These are phyloP conservation scores for Mus spretus DNA, from an alignment of 2,797 vertebrate genomes.

Conservation along the genomic window DNA sequence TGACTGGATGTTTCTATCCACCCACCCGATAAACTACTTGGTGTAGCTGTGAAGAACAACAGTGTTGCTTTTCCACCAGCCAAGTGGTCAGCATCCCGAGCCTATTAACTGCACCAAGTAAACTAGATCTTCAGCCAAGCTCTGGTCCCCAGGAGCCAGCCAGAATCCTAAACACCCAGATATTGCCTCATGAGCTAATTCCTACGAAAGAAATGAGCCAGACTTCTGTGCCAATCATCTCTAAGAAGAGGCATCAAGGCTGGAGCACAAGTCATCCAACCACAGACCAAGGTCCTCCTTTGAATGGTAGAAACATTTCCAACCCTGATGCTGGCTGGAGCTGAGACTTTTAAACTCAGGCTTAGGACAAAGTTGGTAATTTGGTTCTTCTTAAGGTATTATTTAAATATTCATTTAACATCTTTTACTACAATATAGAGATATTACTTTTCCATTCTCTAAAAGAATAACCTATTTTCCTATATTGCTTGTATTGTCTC, in stretches of 20 bases:
- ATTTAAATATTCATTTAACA: neutral
- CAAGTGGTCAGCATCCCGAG: neutral
- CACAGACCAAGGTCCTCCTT: constrained; percentile 15
- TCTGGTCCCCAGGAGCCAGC: neutral
- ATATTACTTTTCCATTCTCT: constrained; percentile 39
- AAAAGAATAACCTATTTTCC: constrained; percentile 18
- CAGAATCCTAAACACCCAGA: neutral
- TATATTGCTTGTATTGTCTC: neutral
- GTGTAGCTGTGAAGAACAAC: constrained; percentile 8
- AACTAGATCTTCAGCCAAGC: neutral
- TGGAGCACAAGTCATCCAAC: neutral
- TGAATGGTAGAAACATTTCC: constrained; percentile 1
- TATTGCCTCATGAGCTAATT: neutral
- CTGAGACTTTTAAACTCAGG: neutral
- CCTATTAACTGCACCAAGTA: neutral
- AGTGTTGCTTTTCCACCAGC: constrained; percentile 23
- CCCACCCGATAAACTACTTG: constrained; percentile 6
- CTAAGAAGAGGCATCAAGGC: constrained; percentile 10
- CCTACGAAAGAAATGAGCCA: neutral
- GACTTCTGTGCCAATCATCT: neutral
- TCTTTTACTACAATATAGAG: neutral
- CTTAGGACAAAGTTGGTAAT: neutral
- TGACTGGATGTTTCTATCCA: neutral
- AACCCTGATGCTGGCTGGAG: neutral
- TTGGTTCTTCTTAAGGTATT: constrained; percentile 28